Base-by-base conservation (phyloP, 2,797 vertebrate species). In the Vipera ursinii region DNA sequence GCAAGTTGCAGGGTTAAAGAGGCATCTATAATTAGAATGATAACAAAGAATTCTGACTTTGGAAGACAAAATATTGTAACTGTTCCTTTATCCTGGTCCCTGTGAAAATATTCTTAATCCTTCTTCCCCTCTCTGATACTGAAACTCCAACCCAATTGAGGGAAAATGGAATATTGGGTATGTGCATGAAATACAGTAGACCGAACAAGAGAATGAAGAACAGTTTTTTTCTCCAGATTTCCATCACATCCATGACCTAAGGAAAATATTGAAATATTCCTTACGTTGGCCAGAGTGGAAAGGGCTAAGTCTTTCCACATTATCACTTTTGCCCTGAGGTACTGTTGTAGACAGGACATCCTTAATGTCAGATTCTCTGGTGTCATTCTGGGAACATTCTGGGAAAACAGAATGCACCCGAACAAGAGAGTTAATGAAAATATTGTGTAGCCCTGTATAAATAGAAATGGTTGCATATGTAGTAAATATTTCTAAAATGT, bases 401-500 rank as follows among this genome's bases (percentile, higher is more conserved):
- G 38, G 38, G 20, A 24, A 82, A 48, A 82, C 38, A 82, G 44
- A 48, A 48, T 10, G 20, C 48, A 82, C 22, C 4, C 2, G 3
- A 82, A 82, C 8, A 24, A 82, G 44, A 13, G 22, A 82, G 9
- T 48, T 82, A 48, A 48, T 48, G 78, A 87, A 87, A 55, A 89
- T 51, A 32, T 14, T 26, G 13, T 26, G 63, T 26, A 55, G 3
- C 6, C n/a, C 55, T 88, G 4, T 88, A 7, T 17, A 69, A 57
- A 73, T 13, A 14, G 28, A 78, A 38, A 59, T n/a, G 6, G 12
- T 17, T 73, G 51, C 24, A 20, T 61, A 22, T 60, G 22, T 91
- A 10, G 10, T 44, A 60, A 60, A 85, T 14, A 87, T 87, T 87
- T 88, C 26, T 88, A 88, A 92, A 48, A 92, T 92, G 87, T 63